Base-by-base conservation (phyloP, 2,888 invertebrate species). In the Ichneumon xanthorius region DNA sequence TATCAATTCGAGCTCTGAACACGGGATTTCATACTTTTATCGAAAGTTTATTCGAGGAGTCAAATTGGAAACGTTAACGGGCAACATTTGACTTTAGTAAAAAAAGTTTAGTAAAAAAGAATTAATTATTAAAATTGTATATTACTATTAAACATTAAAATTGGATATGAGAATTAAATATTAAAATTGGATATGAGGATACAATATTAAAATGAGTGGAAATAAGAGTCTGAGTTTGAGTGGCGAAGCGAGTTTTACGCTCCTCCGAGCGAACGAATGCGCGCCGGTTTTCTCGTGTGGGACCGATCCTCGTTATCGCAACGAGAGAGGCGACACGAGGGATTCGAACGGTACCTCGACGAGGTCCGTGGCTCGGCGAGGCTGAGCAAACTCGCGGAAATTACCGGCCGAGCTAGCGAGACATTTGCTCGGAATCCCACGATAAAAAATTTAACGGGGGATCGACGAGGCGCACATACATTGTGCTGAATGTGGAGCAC, bases 371-470 rank as follows among this genome's bases (percentile, higher is more conserved):
- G 22, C 68, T 48, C 53, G 19, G 19, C 30, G n/a, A 33, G 14
- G 30, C 33, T 33, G 53, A 26, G 22, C 65, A 53, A 37, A 37
- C 76, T 48, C 78, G 33, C 26, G 55, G n/a, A 40, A 19, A 53
- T 68, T 58, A 53, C 58, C 45, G 58, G 37, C 30, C 33, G 65
- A 55, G 63, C 63, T 22, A 37, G 37, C 67, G 55, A 80, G 76
- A 85, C 85, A 85, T 82, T 82, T 82, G 85, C 82, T 80, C 85
- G 85, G 82, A 85, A 85, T 85, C 85, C 53, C 85, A 85, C 82
- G 85, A 85, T 85, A 85, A 85, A 85, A 85, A 85, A 85, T 80
- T 63, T 80, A 85, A 85, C 79, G 82, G 85, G 67, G 63, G 61
- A 85, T 75, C 67, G 79, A 55, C 67, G 45, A 63, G 67, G 55